Percentiles rank a stretch among this genome's conserved stretches.
These are phyloP conservation scores for Hydrotaea diabolus DNA, from an alignment of 2,888 invertebrate species.

Conservation along the genomic window DNA sequence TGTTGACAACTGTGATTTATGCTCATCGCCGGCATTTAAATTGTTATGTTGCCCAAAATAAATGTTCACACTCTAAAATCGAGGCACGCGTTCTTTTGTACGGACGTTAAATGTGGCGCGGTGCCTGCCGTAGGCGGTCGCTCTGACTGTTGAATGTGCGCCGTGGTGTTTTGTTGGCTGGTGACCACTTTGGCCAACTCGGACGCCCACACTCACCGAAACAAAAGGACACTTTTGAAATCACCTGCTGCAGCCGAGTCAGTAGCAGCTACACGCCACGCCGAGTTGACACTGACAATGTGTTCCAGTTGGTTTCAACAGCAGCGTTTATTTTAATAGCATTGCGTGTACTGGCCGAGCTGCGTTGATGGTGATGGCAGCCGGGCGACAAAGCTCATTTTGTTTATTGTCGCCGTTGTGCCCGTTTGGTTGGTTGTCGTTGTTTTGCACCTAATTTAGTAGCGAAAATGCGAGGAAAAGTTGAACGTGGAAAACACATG, in stretches of 20 bases:
- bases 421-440: conserved; percentile 25
- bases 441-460: conserved; percentile 59
- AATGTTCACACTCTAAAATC: conserved; percentile 68
- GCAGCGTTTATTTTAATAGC: conserved; percentile 51
- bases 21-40: conserved; percentile 71
- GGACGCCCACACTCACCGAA: conserved; percentile 4
- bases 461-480: conserved; percentile 43
- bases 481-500: conserved; percentile 66
- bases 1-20: conserved; percentile 72
- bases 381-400: not conserved
- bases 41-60: conserved; percentile 71
- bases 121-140: conserved; percentile 47
- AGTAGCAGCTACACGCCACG: conserved; percentile 32
- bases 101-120: conserved; percentile 39
- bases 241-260: conserved; percentile 53
- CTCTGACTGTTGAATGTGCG: conserved; percentile 46
- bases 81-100: conserved; percentile 54
- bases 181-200: conserved; percentile 47
- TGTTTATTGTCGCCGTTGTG: conserved; percentile 21
- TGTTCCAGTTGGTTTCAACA: conserved; percentile 57
- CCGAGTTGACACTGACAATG: conserved; percentile 50
- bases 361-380: not conserved
- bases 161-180: not conserved
- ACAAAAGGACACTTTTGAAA: not conserved
- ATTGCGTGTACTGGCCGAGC: conserved; percentile 28